Conservation (phyloP, 2,797 vertebrate genomes). For the Bradypodion ventrale region DNA sequence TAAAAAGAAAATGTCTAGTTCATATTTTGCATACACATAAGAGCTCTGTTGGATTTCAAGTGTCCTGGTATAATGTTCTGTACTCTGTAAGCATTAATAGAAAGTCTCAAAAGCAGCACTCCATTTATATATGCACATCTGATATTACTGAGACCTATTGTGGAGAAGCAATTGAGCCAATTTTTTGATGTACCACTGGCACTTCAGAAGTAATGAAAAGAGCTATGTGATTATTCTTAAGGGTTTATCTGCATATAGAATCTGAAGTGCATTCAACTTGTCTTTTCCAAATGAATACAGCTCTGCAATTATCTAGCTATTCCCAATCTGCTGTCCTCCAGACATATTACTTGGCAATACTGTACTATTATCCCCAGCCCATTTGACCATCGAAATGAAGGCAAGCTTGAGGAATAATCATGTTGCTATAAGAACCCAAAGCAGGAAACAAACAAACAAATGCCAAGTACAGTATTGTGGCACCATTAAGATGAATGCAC, state of each 20-base stretch:
- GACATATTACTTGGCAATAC: background rate
- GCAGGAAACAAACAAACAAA: no score
- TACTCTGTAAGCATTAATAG: constrained; percentile 1
- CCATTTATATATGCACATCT: constrained; percentile 1
- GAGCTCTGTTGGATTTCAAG: constrained; percentile 3
- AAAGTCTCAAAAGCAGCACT: background rate
- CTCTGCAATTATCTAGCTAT: background rate
- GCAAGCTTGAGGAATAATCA: no score
- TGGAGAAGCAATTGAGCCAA: background rate
- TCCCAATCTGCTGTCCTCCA: background rate
- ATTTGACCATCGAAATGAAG: no score
- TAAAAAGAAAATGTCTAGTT: constrained; percentile 18
- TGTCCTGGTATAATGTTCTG: constrained; percentile 24
- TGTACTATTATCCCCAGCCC: no score
- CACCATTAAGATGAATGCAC: no score
- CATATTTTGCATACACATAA: constrained; percentile 13
- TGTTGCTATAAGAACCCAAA: no score
- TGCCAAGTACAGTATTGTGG: no score
- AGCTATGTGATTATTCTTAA: background rate
- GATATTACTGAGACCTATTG: constrained; percentile 14
- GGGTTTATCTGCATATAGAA: background rate
- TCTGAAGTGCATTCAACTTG: background rate
- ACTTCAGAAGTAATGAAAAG: background rate
- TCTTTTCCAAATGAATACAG: background rate
- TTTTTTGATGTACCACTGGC: background rate